These are phyloP conservation scores for Neoscelio sp. DNA, from an alignment of 2,888 invertebrate genomes.

Conservation along the genomic window DNA sequence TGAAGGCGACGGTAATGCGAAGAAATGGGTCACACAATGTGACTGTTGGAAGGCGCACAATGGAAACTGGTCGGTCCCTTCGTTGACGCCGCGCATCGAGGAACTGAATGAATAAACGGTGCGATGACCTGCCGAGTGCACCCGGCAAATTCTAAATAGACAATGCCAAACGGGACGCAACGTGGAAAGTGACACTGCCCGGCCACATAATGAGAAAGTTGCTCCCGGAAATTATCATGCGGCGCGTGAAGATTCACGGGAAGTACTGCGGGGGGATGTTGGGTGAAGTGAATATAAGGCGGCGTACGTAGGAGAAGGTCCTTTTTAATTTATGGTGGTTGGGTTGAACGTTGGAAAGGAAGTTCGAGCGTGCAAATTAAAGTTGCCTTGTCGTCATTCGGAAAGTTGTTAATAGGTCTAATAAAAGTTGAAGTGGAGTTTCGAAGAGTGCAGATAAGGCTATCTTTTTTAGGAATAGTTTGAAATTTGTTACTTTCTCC, in stretches of 20 bases:
- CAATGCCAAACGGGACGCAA: constrained; percentile 29
- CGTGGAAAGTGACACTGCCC: constrained; percentile 49
- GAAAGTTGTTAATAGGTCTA: too few species aligned
- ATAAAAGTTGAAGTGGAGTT: too few species aligned
- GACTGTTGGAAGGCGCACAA: constrained; percentile 49
- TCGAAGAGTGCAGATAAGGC: too few species aligned
- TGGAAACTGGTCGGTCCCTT: constrained; percentile 60
- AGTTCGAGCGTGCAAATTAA: too few species aligned
- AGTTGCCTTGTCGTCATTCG: too few species aligned
- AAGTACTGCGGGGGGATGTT: too few species aligned
- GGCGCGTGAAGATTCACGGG: constrained; percentile 30
- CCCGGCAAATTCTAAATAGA: constrained; percentile 57
- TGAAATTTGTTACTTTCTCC: too few species aligned
- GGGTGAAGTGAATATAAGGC: too few species aligned
- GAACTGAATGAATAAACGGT: constrained; percentile 64
- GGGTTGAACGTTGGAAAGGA: too few species aligned
- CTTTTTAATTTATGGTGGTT: too few species aligned
- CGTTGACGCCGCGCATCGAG: constrained; percentile 56
- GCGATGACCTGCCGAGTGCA: constrained; percentile 58
- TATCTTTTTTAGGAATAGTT: too few species aligned
- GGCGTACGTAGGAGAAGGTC: too few species aligned
- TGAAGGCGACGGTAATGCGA: constrained; percentile 48
- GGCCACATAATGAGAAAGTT: neutral
- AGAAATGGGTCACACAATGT: constrained; percentile 68
- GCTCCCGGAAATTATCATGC: constrained; percentile 19